These are phyloP conservation scores for Ptilorrhoa leucosticta DNA, from an alignment of 2,113 vertebrate species.

Conservation along the genomic window DNA sequence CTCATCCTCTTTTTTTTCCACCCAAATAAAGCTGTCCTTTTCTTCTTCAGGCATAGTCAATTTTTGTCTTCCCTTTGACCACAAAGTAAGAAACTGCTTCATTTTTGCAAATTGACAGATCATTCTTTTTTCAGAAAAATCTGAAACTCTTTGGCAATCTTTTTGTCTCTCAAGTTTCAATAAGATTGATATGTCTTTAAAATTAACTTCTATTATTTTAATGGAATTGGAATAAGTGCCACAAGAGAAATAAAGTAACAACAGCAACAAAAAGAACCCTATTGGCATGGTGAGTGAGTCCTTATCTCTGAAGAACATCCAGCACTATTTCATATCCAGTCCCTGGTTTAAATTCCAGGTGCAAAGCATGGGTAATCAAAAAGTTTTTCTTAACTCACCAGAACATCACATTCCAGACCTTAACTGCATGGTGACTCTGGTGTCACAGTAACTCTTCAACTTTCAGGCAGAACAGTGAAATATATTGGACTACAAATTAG, in stretches of 20 bases:
- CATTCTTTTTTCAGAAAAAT: background rate
- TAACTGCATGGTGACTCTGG: slow-evolving; percentile 24
- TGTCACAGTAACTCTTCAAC: background rate
- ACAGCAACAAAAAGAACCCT: background rate
- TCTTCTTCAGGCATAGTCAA: background rate
- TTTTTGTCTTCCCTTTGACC: background rate
- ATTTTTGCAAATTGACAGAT: background rate
- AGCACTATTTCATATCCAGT: background rate
- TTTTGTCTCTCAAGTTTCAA: background rate
- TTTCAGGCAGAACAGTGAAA: background rate
- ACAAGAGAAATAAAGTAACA: background rate
- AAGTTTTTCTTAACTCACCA: slow-evolving; percentile 46
- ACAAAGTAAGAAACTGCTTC: background rate
- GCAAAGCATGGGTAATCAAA: slow-evolving; percentile 51
- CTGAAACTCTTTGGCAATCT: background rate
- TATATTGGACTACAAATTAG: background rate
- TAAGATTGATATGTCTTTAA: background rate
- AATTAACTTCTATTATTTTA: background rate
- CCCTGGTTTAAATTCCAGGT: slow-evolving; percentile 36
- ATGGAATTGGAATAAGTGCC: background rate
- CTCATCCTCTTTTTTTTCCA: background rate
- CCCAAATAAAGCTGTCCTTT: background rate
- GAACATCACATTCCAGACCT: slow-evolving; percentile 46
- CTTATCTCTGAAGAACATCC: slow-evolving; percentile 49
- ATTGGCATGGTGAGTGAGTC: background rate